phyloP scores from a whole-genome alignment of 2,888 invertebrate genomes.

The Dryadula phaetusa region DNA sequence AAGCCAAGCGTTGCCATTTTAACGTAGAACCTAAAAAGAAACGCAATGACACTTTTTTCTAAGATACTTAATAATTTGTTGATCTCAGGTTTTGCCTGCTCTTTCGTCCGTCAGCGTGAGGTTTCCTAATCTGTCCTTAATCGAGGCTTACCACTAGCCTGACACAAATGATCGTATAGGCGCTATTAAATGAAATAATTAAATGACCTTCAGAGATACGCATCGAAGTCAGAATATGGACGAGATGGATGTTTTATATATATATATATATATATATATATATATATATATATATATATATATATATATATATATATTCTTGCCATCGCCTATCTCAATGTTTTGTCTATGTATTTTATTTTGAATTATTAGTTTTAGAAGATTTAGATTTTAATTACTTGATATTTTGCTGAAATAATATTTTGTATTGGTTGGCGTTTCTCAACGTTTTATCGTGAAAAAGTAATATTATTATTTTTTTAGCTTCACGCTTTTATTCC shows the following conservation, averaged over 20 bases:
- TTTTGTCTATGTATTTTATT: too few relatives aligned
- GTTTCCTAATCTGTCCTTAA: conserved; percentile 29
- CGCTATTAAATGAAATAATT: neutral
- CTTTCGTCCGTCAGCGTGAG: conserved; percentile 10
- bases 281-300: conserved; percentile 2
- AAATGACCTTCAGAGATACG: conserved; percentile 17
- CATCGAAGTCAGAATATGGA: neutral
- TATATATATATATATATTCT: conserved; percentile 6
- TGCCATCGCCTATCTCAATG: neutral
- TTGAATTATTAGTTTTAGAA: too few relatives aligned
- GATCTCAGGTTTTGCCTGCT: conserved; percentile 8
- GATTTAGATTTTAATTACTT: too few relatives aligned
- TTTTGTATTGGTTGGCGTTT: too few relatives aligned
- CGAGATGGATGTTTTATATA: neutral
- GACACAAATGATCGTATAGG: conserved; percentile 2
- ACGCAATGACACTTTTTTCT: conserved; percentile 3
- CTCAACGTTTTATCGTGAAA: too few relatives aligned
- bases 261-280: conserved; percentile 1
- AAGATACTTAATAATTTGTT: neutral
- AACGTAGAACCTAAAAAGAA: neutral
- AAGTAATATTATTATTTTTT: too few relatives aligned
- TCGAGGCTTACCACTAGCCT: conserved; percentile 17
- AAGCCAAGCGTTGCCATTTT: neutral
- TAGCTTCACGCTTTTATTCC: too few relatives aligned
- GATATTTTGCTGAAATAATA: too few relatives aligned